Conservation (phyloP, 2,113 vertebrate genomes). For the Oreocharis arfaki region DNA sequence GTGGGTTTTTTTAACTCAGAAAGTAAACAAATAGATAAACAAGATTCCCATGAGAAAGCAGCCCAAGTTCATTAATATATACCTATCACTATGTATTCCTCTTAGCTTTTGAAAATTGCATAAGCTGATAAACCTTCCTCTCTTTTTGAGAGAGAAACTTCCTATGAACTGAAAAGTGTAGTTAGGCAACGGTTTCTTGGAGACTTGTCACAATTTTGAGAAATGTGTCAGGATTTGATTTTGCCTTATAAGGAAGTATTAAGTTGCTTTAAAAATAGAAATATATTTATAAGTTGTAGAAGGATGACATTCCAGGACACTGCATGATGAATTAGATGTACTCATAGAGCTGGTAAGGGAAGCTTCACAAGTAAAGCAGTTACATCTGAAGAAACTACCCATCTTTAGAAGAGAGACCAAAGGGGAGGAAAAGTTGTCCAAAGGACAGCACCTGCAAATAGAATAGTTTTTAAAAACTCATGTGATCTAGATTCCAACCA, state of each 20-base stretch:
- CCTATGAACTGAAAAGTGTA: neutral
- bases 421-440: neutral
- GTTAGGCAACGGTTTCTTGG: neutral
- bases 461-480: neutral
- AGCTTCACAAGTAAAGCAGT: neutral
- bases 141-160: neutral
- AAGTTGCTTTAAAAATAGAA: slow-evolving; percentile 11
- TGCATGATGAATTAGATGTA: neutral
- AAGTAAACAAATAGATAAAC: neutral
- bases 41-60: neutral
- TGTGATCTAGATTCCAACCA: neutral
- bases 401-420: neutral
- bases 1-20: neutral
- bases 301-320: neutral
- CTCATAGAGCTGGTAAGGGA: neutral
- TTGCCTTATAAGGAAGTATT: neutral
- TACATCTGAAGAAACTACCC: neutral
- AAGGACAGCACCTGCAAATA: neutral
- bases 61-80: neutral
- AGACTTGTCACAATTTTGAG: neutral
- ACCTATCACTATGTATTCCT: neutral
- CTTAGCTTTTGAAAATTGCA: neutral
- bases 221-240: neutral
- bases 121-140: neutral
- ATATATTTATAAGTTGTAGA: neutral